Base-by-base conservation (phyloP, 1,140 invertebrate genomes). In the Megalonaias nervosa region DNA sequence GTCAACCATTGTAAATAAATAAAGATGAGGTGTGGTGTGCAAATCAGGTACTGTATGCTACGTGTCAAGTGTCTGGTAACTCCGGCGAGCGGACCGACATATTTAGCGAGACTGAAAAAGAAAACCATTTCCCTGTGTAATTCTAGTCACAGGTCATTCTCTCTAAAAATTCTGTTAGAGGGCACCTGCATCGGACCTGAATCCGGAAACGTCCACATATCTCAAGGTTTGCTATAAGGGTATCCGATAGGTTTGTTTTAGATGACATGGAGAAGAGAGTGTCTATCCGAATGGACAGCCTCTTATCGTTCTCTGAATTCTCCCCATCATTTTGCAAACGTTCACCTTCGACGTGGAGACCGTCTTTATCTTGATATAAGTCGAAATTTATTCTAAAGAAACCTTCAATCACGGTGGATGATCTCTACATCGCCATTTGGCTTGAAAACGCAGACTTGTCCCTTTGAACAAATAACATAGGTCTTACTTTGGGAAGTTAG, bases 301-400 rank as follows among this genome's bases (percentile, higher is more conserved):
- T 57, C 69, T 1, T n/a, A n/a, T n/a, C n/a, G n/a, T n/a, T n/a
- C n/a, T n/a, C n/a, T n/a, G n/a, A n/a, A n/a, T n/a, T 61, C 12
- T 15, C 16, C 21, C 13, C 6, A 58, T n/a, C 21, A 4, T 16
- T 71, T 58, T 62, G 31, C 11, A 71, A 19, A 16, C 16, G n/a
- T n/a, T 61, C 58, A 19, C 75, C 75, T 2, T 70, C 75, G 5
- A 71, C 4, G 56, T 71, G 71, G 31, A 77, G 16, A 5, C 56
- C 55, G 3, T 19, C 26, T 19, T 55, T 61, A 19, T 58, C 31
- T 58, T 71, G 71, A 23, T 59, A 61, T 16, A 72, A n/a, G 12
- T 69, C 75, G 38, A 71, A 71, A 38, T 77, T 59, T 59, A 16
- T 77, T 57, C 31, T 71, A n/a, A 61, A 26, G 67, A 77, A 77